Evolutionary conservation across 2,113 vertebrate genomes (phyloP), one percentile per base, ranked within the genome.

Genomic region (Protomyctophum bolini): DNA sequence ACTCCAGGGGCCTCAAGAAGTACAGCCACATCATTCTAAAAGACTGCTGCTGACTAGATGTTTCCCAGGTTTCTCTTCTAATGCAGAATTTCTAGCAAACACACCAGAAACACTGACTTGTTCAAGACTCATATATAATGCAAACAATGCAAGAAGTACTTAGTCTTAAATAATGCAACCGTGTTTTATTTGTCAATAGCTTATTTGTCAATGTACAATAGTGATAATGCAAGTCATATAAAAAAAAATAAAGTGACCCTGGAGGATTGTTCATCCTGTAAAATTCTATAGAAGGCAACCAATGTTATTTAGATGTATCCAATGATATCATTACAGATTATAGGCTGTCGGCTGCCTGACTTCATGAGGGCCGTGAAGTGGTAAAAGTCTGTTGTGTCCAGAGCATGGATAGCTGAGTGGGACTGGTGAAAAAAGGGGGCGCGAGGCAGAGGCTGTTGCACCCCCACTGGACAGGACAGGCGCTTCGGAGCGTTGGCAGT

Each of bases 311-410:
- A 96, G 87, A 99, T 92, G 87, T 98, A 98, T 78, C 96, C 94
- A 29, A 97, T 94, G 65, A 96, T 93, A 46, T 98, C 96, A 41
- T 94, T 96, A 90, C 96, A 99, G 84, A 99, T 97, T 80, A 99
- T 95, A 41, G 98, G 98, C 87, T 97, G 96, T 29, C 97, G 93
- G 80, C 96, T 98, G 58, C 97, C 96, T 51, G 96, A 95, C 88
- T 95, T 96, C 95, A 97, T 94, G 63, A 97, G 91, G 6, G 94
- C 94, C 0, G 95, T 90, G 65, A 98, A 97, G 58, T 91, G 93
- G 58, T 95, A 94, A 71, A 95, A 93, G 68, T 97, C 96, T 0
- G 92, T 75, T 66, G 95, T 75, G 67, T 95, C 94, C 69, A 96
- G 79, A 77, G 98, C 92, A 45, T 95, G 86, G 0, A 97, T 94